A percentile compares a stretch with the other conserved stretches of the same genome.
These are phyloP conservation scores for Plotosus lineatus DNA, from an alignment of 2,113 vertebrate species.

Conservation along the genomic window DNA sequence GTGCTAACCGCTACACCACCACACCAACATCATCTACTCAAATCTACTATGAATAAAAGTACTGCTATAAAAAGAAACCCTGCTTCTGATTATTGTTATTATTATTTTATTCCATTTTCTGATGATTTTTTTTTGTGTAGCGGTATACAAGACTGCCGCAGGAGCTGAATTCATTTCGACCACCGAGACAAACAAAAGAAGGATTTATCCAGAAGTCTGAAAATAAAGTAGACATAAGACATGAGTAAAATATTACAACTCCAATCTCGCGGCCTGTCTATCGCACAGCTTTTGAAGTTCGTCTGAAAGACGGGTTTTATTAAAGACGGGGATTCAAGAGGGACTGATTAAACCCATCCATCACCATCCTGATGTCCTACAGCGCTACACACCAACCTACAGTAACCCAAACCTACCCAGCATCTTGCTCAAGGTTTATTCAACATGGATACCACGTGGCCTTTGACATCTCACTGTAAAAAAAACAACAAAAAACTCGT, in stretches of 20 bases:
- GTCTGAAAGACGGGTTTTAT: slow-evolving; percentile 47
- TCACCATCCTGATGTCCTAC: slow-evolving; percentile 54
- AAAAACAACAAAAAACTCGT: neutral
- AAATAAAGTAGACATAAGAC: slow-evolving; percentile 22
- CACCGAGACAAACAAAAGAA: neutral
- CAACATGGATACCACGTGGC: slow-evolving; percentile 51
- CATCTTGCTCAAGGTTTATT: slow-evolving; percentile 56
- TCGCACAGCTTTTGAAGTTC: slow-evolving; percentile 36
- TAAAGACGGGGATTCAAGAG: slow-evolving; percentile 58
- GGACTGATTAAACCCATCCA: slow-evolving; percentile 72
- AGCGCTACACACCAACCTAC: slow-evolving; percentile 29
- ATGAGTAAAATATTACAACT: slow-evolving; percentile 44
- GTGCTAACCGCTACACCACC: neutral
- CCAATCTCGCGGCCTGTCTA: slow-evolving; percentile 15
- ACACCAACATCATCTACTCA: neutral
- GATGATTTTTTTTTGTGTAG: neutral
- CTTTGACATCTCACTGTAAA: neutral
- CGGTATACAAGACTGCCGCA: neutral
- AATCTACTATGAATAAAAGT: neutral
- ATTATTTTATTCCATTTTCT: too few relatives aligned
- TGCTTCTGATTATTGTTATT: neutral
- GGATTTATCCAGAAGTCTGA: slow-evolving; percentile 6
- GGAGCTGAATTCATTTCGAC: neutral
- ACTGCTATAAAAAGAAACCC: neutral
- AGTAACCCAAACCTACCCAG: slow-evolving; percentile 49